phyloP scores from a whole-genome alignment of 2,888 invertebrate species.

The Euproctis similis region DNA sequence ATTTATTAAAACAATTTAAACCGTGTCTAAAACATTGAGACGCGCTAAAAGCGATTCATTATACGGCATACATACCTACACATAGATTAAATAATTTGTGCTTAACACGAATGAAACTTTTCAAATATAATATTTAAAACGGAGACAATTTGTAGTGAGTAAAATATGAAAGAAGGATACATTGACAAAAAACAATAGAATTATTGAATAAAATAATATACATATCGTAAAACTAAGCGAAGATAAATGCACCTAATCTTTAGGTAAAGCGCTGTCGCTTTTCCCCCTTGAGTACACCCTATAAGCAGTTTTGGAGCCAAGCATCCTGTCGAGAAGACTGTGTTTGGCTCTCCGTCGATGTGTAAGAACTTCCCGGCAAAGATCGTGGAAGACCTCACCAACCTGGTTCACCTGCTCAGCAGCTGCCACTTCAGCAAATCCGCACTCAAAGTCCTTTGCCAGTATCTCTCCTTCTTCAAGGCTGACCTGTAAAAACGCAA shows the following conservation, averaged over 20 bases:
- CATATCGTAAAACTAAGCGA: background rate
- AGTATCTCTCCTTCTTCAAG: slow-evolving; percentile 91
- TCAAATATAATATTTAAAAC: too few species aligned
- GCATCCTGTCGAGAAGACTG: slow-evolving; percentile 87
- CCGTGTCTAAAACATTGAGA: too few species aligned
- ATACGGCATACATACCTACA: too few species aligned
- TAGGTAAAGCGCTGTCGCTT: slow-evolving; percentile 91
- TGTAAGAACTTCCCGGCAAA: slow-evolving; percentile 87
- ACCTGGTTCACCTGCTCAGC: slow-evolving; percentile 91
- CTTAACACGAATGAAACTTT: too few species aligned
- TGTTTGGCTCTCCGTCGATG: slow-evolving; percentile 89
- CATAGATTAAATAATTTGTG: too few species aligned
- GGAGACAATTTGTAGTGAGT: too few species aligned
- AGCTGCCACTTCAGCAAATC: slow-evolving; percentile 90
- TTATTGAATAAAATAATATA: too few species aligned
- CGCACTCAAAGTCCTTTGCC: slow-evolving; percentile 91
- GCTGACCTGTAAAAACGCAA: slow-evolving; percentile 73
- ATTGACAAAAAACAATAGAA: too few species aligned
- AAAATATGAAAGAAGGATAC: too few species aligned
- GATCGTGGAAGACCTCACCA: slow-evolving; percentile 88
- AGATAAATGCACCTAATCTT: slow-evolving; percentile 73
- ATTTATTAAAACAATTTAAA: too few species aligned
- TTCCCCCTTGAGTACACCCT: slow-evolving; percentile 89
- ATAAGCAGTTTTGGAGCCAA: slow-evolving; percentile 83
- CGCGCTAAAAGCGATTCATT: too few species aligned